phyloP scores from a whole-genome alignment of 2,797 vertebrate species.

The Acomys russatus region DNA sequence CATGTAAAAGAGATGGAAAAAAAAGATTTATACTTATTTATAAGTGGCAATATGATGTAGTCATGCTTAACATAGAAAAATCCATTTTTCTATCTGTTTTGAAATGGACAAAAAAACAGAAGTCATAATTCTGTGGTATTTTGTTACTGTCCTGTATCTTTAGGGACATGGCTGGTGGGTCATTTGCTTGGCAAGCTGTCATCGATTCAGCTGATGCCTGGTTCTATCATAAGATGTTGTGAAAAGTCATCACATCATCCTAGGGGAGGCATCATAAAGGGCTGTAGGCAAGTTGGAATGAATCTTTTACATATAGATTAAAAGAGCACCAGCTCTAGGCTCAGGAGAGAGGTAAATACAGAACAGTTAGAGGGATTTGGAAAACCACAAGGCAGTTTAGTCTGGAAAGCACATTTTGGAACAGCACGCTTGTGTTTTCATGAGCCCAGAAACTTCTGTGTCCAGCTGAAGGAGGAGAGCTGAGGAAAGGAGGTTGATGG shows the following conservation, averaged over 20 bases:
- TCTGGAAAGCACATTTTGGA: neutral
- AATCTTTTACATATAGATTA: neutral
- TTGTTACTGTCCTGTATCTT: neutral
- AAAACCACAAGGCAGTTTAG: neutral
- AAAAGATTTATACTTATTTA: neutral
- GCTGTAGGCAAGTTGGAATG: neutral
- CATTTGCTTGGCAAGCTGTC: neutral
- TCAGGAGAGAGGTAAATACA: neutral
- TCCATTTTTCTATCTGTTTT: neutral
- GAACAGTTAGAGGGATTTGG: neutral
- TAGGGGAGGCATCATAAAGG: neutral
- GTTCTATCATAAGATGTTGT: neutral
- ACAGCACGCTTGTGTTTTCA: neutral
- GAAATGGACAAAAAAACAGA: neutral
- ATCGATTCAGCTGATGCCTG: neutral
- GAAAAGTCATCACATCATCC: neutral
- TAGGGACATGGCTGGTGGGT: neutral
- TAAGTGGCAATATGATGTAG: neutral
- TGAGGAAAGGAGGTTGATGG: neutral
- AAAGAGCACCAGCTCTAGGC: neutral
- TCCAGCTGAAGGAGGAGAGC: neutral
- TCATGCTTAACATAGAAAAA: neutral
- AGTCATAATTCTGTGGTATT: neutral
- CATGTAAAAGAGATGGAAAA: neutral
- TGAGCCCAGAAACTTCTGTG: neutral